Percentiles rank a stretch among this genome's conserved stretches.
Conservation (phyloP, 1,140 invertebrate genomes). For the Drosophila watanabei region DNA sequence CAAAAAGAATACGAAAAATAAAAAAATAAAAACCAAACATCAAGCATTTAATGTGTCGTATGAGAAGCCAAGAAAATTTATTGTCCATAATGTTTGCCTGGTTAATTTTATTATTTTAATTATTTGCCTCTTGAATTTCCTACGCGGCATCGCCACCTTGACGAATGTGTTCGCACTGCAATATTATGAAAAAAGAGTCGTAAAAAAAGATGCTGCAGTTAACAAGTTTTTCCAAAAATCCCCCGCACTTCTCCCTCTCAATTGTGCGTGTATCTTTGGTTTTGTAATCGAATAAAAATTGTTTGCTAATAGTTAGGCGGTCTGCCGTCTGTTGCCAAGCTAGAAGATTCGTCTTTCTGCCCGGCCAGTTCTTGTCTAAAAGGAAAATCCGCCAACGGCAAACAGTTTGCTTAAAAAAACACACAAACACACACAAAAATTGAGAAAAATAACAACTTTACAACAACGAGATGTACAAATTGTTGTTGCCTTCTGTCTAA, state of each 20-base stretch:
- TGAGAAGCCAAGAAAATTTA: constrained; percentile 45
- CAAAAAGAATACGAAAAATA: neutral
- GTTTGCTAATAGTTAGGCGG: constrained; percentile 63
- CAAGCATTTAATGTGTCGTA: constrained; percentile 37
- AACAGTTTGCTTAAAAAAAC: neutral
- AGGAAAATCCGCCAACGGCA: constrained; percentile 54
- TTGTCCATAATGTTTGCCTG: constrained; percentile 56
- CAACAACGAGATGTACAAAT: constrained; percentile 49
- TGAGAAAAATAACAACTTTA: constrained; percentile 24
- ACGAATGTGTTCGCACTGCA: constrained; percentile 46
- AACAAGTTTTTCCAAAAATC: constrained; percentile 55
- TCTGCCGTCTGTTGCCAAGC: constrained; percentile 12
- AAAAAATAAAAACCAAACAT: constrained; percentile 16
- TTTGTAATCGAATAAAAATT: constrained; percentile 71
- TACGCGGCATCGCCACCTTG: constrained; percentile 45
- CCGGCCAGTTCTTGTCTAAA: constrained; percentile 54
- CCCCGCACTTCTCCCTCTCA: neutral
- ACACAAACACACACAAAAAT: neutral
- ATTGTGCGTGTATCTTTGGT: constrained; percentile 40
- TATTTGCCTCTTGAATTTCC: constrained; percentile 51
- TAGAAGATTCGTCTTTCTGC: constrained; percentile 43
- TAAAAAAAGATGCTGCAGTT: constrained; percentile 52
- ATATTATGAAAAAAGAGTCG: constrained; percentile 38
- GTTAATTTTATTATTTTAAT: constrained; percentile 78
- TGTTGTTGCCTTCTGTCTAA: constrained; percentile 44